phyloP scores from a whole-genome alignment of 2,113 vertebrate genomes.

The Zosterops pallidus region DNA sequence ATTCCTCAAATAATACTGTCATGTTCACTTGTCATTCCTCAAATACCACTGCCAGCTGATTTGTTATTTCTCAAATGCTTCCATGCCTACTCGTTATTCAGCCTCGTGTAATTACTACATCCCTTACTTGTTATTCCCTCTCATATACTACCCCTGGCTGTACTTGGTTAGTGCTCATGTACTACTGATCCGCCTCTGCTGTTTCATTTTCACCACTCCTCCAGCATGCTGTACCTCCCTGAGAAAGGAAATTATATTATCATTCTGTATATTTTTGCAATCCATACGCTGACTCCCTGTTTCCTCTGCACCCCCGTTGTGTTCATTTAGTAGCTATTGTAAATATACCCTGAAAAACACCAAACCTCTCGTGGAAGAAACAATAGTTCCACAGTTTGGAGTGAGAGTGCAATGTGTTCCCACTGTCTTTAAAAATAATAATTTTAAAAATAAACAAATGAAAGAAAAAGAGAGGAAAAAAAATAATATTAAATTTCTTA shows the following conservation, averaged over 20 bases:
- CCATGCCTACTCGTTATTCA: conserved; percentile 43
- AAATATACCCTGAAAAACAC: not conserved
- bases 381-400: not conserved
- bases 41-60: conserved; percentile 54
- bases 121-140: conserved; percentile 64
- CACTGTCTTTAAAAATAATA: not conserved
- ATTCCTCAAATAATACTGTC: conserved; percentile 68
- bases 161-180: conserved; percentile 32
- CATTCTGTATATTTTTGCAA: conserved; percentile 4
- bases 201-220: conserved; percentile 14
- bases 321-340: conserved; percentile 5
- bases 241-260: not conserved
- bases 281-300: not conserved
- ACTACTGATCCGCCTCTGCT: conserved; percentile 12
- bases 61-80: conserved; percentile 62
- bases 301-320: not conserved
- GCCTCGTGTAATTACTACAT: conserved; percentile 62
- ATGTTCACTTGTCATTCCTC: conserved; percentile 62
- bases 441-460: not conserved
- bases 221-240: not conserved
- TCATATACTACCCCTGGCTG: conserved; percentile 42
- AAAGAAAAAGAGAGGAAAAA: fast-evolving
- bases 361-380: not conserved
- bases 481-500: not conserved
- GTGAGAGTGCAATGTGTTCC: not conserved